Conservation (phyloP, 2,797 vertebrate species). For the Salarias fasciatus region DNA sequence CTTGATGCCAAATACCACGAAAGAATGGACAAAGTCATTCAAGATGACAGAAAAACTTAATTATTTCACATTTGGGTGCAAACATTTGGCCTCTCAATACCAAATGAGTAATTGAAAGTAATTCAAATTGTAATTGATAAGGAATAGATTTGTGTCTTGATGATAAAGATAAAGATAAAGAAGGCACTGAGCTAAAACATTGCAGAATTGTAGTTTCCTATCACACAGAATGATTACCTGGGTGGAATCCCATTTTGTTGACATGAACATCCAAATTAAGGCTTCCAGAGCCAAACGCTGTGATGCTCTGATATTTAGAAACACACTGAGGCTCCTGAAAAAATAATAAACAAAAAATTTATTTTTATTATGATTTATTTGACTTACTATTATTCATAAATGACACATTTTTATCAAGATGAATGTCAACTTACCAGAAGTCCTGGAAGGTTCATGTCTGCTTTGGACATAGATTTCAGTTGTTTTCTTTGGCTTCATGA, state of each 20-base stretch:
- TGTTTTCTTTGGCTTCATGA: slow-evolving; percentile 60
- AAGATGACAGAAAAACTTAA: too few species aligned
- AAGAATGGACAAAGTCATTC: too few species aligned
- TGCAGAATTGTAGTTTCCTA: not conserved
- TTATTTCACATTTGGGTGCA: too few species aligned
- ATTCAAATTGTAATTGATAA: too few species aligned
- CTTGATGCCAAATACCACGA: too few species aligned
- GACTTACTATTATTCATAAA: not conserved
- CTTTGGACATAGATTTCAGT: slow-evolving; percentile 59
- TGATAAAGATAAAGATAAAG: too few species aligned
- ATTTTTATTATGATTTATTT: not conserved
- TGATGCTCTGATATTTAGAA: slow-evolving; percentile 54
- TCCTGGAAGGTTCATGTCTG: slow-evolving; percentile 54
- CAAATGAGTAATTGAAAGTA: too few species aligned
- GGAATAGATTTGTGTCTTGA: too few species aligned
- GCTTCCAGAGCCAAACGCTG: slow-evolving; percentile 61
- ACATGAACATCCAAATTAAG: slow-evolving; percentile 61
- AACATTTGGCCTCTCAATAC: not conserved
- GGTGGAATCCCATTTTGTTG: slow-evolving; percentile 61
- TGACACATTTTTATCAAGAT: not conserved
- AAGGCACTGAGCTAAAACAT: not conserved
- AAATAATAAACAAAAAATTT: not conserved
- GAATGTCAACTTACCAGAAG: slow-evolving; percentile 63
- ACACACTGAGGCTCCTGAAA: slow-evolving; percentile 63
- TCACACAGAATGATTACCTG: slow-evolving; percentile 53